A percentile compares a stretch with the other conserved stretches of the same genome.
phyloP scores from a whole-genome alignment of 2,113 vertebrate genomes.

The Malurus cyaneus region DNA sequence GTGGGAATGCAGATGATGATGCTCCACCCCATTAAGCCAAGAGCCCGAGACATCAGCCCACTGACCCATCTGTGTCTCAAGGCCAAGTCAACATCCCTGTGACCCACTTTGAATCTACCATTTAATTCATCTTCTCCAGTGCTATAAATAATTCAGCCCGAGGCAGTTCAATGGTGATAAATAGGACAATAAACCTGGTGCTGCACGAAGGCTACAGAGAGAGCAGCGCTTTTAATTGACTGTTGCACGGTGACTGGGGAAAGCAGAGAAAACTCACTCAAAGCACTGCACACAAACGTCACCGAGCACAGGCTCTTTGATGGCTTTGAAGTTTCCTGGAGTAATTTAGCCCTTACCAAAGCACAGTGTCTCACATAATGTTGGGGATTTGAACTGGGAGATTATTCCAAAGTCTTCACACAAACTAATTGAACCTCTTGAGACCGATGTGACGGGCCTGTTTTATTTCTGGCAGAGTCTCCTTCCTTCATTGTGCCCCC shows the following conservation, averaged over 20 bases:
- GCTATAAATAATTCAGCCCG: slow-evolving; percentile 51
- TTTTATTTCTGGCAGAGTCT: not conserved
- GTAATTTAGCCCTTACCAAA: not conserved
- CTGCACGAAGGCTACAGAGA: slow-evolving; percentile 23
- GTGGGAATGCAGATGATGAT: accelerated
- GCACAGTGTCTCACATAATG: accelerated
- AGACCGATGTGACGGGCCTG: not conserved
- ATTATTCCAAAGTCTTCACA: not conserved
- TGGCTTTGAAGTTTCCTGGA: slow-evolving; percentile 30
- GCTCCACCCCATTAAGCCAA: not conserved
- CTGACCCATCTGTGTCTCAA: not conserved
- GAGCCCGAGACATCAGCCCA: not conserved
- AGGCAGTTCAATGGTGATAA: slow-evolving; percentile 41
- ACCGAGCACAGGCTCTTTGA: not conserved
- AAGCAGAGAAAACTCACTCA: not conserved
- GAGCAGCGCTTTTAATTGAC: not conserved
- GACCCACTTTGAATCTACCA: slow-evolving; percentile 52
- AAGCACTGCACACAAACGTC: not conserved
- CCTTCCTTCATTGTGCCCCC: not conserved
- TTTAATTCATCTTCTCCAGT: slow-evolving; percentile 28
- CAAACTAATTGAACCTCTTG: not conserved
- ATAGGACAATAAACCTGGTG: slow-evolving; percentile 46
- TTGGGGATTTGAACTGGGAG: not conserved
- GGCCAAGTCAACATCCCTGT: not conserved
- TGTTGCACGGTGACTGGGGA: not conserved